Base-by-base conservation (phyloP, 2,113 vertebrate species). In the Acinonyx jubatus region DNA sequence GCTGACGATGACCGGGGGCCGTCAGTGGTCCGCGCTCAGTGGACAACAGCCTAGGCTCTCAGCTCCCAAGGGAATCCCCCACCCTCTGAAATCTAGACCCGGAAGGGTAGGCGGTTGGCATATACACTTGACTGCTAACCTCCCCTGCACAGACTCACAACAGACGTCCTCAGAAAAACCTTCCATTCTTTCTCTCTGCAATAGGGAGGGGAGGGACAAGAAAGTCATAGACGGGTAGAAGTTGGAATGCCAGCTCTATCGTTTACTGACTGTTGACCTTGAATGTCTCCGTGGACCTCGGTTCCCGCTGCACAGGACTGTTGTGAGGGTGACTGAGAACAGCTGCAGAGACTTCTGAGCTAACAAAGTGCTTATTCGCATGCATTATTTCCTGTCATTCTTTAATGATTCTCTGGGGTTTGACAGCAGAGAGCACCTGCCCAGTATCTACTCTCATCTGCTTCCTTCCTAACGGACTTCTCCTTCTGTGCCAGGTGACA, bases 101-200 rank as follows among this genome's bases (percentile, higher is more conserved):
- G 36, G 33, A 18, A 5, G 36, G 3, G 15, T 0, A 12, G 63
- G 9, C 11, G 11, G 31, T 2, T 1, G 2, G 19, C 18, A 14
- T 1, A 0, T 1, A 2, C 23, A 14, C 29, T 45, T 27, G 31
- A 10, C 36, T 61, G 45, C n/a, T 36, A n/a, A 1, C 23, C 7
- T 52, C 48, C 14, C 48, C 45, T 57, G 5, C 7, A 7, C 31
- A 83, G 55, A n/a, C 0, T 3, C 41, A 36, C 4, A 0, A 11
- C 5, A 61, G 61, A 80, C 31, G 4, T 79, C 21, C 68, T 25
- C 7, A 45, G 41, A 73, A 16, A 50, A 89, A 4, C 23, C 69
- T 68, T 7, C 21, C 4, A 10, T 10, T 73, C 33, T 21, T 57
- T 13, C 3, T 7, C 4, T 38, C n/a, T 48, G 29, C 55, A 12